phyloP scores from a whole-genome alignment of 2,888 invertebrate species.

The Sabellastarte sp. region DNA sequence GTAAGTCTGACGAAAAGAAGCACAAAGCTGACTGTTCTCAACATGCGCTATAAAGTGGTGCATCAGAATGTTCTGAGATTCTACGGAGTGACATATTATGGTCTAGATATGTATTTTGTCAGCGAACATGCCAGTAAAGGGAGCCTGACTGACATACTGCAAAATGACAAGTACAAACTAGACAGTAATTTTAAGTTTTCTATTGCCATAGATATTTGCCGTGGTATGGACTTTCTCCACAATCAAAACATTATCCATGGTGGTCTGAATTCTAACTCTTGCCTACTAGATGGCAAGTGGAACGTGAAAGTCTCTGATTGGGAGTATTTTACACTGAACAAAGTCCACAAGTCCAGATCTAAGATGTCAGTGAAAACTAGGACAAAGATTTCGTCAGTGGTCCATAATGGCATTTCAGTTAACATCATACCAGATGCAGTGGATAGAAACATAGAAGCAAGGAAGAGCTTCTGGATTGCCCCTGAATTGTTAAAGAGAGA shows the following conservation, averaged over 20 bases:
- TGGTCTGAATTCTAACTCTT: conserved; percentile 37
- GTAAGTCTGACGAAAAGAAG: not conserved
- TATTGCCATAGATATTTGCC: conserved; percentile 35
- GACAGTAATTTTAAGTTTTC: conserved; percentile 44
- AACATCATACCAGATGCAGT: no score
- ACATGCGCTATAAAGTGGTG: conserved; percentile 2
- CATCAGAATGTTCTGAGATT: conserved; percentile 45
- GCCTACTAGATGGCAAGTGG: conserved; percentile 50
- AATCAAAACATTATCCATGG: conserved; percentile 46
- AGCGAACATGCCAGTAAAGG: conserved; percentile 45
- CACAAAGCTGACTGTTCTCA: not conserved
- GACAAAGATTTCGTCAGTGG: no score
- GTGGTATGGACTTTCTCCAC: conserved; percentile 47
- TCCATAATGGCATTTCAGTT: no score
- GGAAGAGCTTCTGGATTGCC: conserved; percentile 25
- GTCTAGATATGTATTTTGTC: conserved; percentile 35
- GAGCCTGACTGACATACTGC: conserved; percentile 41
- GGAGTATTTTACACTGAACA: conserved; percentile 37
- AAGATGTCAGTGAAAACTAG: no score
- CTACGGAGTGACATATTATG: conserved; percentile 41
- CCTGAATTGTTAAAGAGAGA: conserved; percentile 26
- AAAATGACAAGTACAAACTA: conserved; percentile 41
- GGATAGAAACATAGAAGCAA: conserved; percentile 19
- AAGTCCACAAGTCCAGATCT: no score
- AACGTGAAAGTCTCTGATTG: conserved; percentile 49